Conservation (phyloP, 1,140 invertebrate species). For the Apis dorsata region DNA sequence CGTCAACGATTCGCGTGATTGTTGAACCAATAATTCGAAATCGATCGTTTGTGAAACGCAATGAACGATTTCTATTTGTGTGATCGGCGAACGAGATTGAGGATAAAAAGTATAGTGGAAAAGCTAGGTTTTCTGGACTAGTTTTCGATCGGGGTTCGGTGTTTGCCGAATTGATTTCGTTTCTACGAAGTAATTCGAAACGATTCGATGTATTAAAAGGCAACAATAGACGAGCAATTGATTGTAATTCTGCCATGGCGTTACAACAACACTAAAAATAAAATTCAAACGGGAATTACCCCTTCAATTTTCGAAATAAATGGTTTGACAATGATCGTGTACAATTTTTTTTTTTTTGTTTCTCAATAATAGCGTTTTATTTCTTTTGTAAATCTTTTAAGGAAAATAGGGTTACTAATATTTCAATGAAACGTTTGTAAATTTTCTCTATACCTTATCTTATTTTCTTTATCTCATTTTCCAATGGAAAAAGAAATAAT, state of each 20-base stretch:
- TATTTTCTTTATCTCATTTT: no score
- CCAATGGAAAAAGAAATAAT: no score
- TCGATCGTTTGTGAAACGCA: neutral
- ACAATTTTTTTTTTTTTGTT: no score
- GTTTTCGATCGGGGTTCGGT: neutral
- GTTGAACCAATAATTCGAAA: constrained; percentile 9
- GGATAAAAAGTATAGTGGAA: neutral
- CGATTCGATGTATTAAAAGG: constrained; percentile 22
- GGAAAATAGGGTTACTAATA: no score
- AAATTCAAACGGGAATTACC: neutral
- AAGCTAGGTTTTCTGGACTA: neutral
- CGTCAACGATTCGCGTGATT: neutral
- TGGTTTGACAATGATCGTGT: no score
- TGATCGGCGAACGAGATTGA: neutral
- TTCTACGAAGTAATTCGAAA: constrained; percentile 10
- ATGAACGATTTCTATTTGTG: neutral
- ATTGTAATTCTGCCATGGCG: neutral
- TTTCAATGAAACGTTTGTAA: no score
- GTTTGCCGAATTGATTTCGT: constrained; percentile 9
- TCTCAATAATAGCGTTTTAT: no score
- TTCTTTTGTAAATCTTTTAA: no score
- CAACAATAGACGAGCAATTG: constrained; percentile 19
- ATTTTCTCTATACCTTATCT: no score
- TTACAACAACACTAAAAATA: neutral
- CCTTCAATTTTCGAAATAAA: neutral